A percentile compares a stretch with the other conserved stretches of the same genome.
Conservation (phyloP, 2,888 invertebrate species). For the Quadroppia sp. region DNA sequence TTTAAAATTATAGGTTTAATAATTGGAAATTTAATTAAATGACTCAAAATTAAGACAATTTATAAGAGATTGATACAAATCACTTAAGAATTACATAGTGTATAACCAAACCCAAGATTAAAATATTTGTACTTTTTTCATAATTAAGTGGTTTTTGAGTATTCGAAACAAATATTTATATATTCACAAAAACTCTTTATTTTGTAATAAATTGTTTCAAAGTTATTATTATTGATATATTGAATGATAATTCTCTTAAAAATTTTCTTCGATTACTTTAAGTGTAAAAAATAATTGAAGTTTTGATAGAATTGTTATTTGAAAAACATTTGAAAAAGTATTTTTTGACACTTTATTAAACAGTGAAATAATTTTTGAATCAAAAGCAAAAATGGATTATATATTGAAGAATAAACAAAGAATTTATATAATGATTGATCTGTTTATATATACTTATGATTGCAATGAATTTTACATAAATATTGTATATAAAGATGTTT, state of each 20-base stretch:
- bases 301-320: background rate
- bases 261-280: too few relatives aligned
- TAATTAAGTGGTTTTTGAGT: too few relatives aligned
- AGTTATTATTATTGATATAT: background rate
- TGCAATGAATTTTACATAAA: too few relatives aligned
- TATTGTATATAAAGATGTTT: too few relatives aligned
- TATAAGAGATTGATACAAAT: constrained; percentile 8
- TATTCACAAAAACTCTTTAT: too few relatives aligned
- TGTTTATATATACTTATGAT: background rate
- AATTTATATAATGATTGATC: background rate
- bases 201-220: too few relatives aligned
- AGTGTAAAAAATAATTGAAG: background rate
- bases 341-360: background rate
- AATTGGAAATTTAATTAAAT: constrained; percentile 1
- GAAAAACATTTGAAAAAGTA: background rate
- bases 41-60: background rate
- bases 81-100: too few relatives aligned
- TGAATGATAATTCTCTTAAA: background rate
- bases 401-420: background rate
- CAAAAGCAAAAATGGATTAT: background rate
- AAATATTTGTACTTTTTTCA: too few relatives aligned
- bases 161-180: background rate
- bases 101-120: background rate
- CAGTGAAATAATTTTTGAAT: background rate
- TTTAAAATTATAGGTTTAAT: background rate